Conservation (phyloP, 2,113 vertebrate genomes). For the Serinus canaria region DNA sequence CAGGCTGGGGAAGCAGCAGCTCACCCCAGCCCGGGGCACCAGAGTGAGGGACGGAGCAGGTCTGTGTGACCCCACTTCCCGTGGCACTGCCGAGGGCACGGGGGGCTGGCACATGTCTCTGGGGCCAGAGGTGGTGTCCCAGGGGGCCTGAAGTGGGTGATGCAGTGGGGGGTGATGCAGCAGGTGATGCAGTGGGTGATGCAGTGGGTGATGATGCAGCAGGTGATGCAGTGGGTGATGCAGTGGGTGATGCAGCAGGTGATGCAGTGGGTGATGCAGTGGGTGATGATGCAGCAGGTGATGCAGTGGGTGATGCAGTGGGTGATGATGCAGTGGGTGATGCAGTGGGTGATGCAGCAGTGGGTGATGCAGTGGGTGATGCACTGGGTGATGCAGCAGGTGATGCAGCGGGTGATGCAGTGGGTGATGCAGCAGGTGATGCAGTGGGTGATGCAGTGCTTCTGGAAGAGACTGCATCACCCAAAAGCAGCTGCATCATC, state of each 20-base stretch:
- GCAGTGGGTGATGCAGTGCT: not conserved
- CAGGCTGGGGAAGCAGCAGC: not conserved
- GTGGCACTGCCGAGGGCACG: fast-evolving
- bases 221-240: not conserved
- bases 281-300: not conserved
- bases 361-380: not conserved
- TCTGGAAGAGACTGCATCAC: conserved; percentile 17
- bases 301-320: not conserved
- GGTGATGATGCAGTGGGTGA: not conserved
- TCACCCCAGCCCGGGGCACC: fast-evolving
- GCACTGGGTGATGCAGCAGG: not conserved
- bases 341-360: not conserved
- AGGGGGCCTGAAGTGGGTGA: not conserved
- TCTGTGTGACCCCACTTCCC: fast-evolving
- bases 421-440: not conserved
- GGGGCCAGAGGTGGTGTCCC: not conserved
- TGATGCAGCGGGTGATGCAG: not conserved
- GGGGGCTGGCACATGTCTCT: not conserved
- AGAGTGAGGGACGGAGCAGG: fast-evolving
- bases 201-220: not conserved
- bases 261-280: not conserved
- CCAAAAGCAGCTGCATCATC: conserved; percentile 26
- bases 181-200: not conserved
- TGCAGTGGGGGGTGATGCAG: not conserved
- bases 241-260: not conserved